These are phyloP conservation scores for Polyergus mexicanus DNA, from an alignment of 1,140 invertebrate genomes.

Conservation along the genomic window DNA sequence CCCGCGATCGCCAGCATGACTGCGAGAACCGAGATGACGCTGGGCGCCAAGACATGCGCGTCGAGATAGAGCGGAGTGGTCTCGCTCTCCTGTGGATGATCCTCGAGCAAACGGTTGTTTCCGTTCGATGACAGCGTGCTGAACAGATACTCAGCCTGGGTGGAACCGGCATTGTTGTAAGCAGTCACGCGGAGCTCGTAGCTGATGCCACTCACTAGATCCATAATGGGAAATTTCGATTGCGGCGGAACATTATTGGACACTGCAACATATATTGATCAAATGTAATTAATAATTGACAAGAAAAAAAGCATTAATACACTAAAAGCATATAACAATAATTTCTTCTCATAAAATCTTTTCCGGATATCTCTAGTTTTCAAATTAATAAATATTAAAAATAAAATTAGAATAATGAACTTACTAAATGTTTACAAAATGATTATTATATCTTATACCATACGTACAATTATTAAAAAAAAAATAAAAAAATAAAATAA, in stretches of 20 bases:
- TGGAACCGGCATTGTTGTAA: slow-evolving; percentile 91
- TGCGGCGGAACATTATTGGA: slow-evolving; percentile 87
- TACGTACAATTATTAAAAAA: neutral
- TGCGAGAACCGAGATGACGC: slow-evolving; percentile 85
- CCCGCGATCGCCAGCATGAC: slow-evolving; percentile 85
- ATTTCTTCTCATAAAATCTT: slow-evolving; percentile 5
- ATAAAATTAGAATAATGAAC: neutral
- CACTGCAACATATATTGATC: slow-evolving; percentile 77
- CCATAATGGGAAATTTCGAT: slow-evolving; percentile 87
- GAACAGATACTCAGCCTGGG: slow-evolving; percentile 89
- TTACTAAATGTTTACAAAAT: no score
- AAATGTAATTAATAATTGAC: slow-evolving; percentile 4
- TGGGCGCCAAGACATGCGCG: slow-evolving; percentile 85
- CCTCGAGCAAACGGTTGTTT: slow-evolving; percentile 82
- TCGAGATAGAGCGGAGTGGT: slow-evolving; percentile 85
- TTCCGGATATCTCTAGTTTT: neutral
- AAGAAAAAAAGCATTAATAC: neutral
- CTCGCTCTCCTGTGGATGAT: slow-evolving; percentile 80
- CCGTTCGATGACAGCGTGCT: slow-evolving; percentile 88
- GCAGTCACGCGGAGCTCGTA: slow-evolving; percentile 90
- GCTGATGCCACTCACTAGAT: slow-evolving; percentile 89
- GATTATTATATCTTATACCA: neutral
- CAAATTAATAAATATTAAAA: neutral
- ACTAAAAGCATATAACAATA: neutral
- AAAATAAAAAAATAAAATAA: neutral